These are phyloP conservation scores for Brenthis hecate DNA, from an alignment of 2,888 invertebrate genomes.

Conservation along the genomic window DNA sequence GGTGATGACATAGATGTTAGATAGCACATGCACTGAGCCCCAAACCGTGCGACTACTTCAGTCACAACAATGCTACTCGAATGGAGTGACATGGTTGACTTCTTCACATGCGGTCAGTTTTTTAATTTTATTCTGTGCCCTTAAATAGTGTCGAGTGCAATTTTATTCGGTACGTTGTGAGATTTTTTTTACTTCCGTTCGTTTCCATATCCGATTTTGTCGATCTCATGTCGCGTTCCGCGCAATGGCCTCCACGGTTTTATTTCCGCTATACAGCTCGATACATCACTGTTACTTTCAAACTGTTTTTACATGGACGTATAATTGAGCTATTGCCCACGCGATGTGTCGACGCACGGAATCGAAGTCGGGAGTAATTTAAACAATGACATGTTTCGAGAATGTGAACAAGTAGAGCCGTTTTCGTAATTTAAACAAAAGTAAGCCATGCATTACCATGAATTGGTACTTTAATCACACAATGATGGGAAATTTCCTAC, in stretches of 20 bases:
- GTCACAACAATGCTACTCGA: conserved; percentile 76
- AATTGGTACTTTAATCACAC: conserved; percentile 1
- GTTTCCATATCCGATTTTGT: conserved; percentile 50
- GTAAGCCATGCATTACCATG: conserved; percentile 2
- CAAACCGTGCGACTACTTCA: conserved; percentile 65
- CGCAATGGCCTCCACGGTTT: conserved; percentile 48
- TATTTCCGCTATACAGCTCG: conserved; percentile 55
- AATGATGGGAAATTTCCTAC: conserved; percentile 24
- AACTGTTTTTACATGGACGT: conserved; percentile 53
- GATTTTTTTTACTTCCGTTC: conserved; percentile 42
- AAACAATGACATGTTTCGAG: conserved; percentile 23
- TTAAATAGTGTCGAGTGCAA: conserved; percentile 31
- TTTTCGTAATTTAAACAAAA: conserved; percentile 24
- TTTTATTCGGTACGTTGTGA: conserved; percentile 21
- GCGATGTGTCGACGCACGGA: conserved; percentile 58
- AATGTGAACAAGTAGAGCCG: conserved; percentile 15
- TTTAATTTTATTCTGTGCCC: conserved; percentile 44
- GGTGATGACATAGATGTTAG: conserved; percentile 56
- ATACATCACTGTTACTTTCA: conserved; percentile 70
- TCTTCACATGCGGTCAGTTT: conserved; percentile 74
- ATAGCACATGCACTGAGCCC: conserved; percentile 48
- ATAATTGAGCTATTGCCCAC: conserved; percentile 62
- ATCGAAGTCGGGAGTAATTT: conserved; percentile 40
- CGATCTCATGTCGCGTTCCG: conserved; percentile 52
- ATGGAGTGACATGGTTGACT: conserved; percentile 78